Evolutionary conservation across 2,113 vertebrate genomes (phyloP).

Genomic region (Falcunculus frontatus): DNA sequence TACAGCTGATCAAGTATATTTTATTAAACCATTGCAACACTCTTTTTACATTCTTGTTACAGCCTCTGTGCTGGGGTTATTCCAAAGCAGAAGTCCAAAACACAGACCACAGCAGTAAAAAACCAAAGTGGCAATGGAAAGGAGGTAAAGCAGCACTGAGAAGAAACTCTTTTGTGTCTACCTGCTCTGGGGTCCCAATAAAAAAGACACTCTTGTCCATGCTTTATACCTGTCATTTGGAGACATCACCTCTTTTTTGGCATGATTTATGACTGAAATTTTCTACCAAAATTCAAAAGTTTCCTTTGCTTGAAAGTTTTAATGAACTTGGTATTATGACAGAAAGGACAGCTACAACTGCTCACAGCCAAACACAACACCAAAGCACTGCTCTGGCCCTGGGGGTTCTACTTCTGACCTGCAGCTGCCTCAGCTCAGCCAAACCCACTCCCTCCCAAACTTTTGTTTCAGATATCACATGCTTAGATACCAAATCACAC

Average conservation of each 20-base stretch:
- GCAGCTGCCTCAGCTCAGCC: background rate
- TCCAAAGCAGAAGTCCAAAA: constrained; percentile 36
- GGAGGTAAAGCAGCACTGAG: background rate
- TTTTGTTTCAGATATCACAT: background rate
- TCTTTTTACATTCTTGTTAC: background rate
- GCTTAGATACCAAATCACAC: background rate
- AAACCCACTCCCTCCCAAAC: background rate
- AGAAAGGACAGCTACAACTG: background rate
- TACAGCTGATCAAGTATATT: background rate
- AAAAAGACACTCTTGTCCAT: background rate
- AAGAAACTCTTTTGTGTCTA: background rate
- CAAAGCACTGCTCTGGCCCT: background rate
- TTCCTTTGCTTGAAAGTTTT: background rate
- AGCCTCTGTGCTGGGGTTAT: background rate
- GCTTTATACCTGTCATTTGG: background rate
- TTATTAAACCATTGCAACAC: constrained; percentile 21
- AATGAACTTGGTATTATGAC: background rate
- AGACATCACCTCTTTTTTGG: background rate
- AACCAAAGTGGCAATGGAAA: background rate
- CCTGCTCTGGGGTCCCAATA: background rate
- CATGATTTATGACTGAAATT: background rate
- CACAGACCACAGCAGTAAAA: background rate
- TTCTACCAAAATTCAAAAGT: background rate
- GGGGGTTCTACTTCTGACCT: background rate
- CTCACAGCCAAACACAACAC: background rate